Conservation (phyloP, 2,888 invertebrate species). For the Drosophila helvetica region DNA sequence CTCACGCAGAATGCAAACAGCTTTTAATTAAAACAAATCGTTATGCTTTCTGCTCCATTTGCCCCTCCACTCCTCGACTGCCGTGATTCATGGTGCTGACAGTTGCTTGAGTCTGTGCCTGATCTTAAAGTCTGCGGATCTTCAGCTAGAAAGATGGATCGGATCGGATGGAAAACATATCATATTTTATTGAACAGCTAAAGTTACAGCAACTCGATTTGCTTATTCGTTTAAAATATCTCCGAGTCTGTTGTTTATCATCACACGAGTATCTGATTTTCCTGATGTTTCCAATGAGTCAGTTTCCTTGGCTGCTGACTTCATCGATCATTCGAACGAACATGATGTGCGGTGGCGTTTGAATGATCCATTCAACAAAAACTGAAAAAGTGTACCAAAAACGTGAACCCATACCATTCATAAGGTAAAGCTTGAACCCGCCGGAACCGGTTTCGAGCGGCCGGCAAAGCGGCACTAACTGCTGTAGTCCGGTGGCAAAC, state of each 20-base stretch:
- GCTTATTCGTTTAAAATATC: too few species aligned
- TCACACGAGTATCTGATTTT: not conserved
- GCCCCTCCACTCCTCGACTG: not conserved
- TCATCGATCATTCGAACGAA: slow-evolving; percentile 39
- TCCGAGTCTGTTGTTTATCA: too few species aligned
- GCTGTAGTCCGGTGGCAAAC: not conserved
- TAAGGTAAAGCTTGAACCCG: slow-evolving; percentile 24
- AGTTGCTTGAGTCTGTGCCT: not conserved
- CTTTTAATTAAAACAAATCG: slow-evolving; percentile 72
- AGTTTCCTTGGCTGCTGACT: slow-evolving; percentile 36
- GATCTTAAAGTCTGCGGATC: not conserved
- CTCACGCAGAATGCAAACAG: slow-evolving; percentile 64
- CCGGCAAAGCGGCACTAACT: slow-evolving; percentile 41
- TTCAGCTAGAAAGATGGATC: not conserved
- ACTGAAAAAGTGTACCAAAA: slow-evolving; percentile 11
- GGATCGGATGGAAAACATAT: not conserved
- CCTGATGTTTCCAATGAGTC: slow-evolving; percentile 31
- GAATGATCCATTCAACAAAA: not conserved
- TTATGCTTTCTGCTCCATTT: slow-evolving; percentile 53
- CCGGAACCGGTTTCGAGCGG: slow-evolving; percentile 35
- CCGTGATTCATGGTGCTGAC: slow-evolving; percentile 25
- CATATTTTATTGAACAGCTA: not conserved
- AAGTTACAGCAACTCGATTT: too few species aligned
- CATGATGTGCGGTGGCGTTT: slow-evolving; percentile 18
- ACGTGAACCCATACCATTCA: slow-evolving; percentile 33